Evolutionary conservation across 2,113 vertebrate species (phyloP).

Genomic region (Platichthys stellatus): DNA sequence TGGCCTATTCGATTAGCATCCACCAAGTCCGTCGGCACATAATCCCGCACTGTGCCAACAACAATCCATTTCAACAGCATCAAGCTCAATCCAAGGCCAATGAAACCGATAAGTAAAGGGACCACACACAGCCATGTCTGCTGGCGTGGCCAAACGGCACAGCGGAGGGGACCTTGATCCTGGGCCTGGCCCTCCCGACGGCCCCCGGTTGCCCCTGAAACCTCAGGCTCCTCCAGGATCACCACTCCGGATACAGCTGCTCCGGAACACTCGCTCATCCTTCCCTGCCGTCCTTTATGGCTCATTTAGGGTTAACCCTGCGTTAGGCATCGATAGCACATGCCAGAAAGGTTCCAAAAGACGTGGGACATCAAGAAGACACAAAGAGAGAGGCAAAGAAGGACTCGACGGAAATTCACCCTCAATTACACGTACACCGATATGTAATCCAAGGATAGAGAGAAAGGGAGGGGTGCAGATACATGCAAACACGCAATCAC

Average conservation of each 20-base stretch:
- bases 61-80: slow-evolving; percentile 97
- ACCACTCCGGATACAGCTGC: slow-evolving; percentile 86
- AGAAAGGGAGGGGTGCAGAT: slow-evolving; percentile 46
- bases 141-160: slow-evolving; percentile 93
- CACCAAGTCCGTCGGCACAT: slow-evolving; percentile 92
- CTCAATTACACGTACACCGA: slow-evolving; percentile 36
- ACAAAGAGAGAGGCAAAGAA: slow-evolving; percentile 21
- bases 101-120: slow-evolving; percentile 91
- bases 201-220: slow-evolving; percentile 76
- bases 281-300: slow-evolving; percentile 64
- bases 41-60: slow-evolving; percentile 92
- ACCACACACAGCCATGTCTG: slow-evolving; percentile 94
- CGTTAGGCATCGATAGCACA: slow-evolving; percentile 58
- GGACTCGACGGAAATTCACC: not conserved
- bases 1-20: slow-evolving; percentile 93
- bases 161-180: slow-evolving; percentile 85
- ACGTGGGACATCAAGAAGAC: slow-evolving; percentile 29
- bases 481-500: slow-evolving; percentile 62
- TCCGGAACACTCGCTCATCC: slow-evolving; percentile 83
- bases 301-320: slow-evolving; percentile 76
- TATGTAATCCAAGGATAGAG: slow-evolving; percentile 55
- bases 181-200: slow-evolving; percentile 84
- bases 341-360: slow-evolving; percentile 55
- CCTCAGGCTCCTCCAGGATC: slow-evolving; percentile 85
- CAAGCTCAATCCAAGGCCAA: slow-evolving; percentile 92